Conservation (phyloP, 2,888 invertebrate genomes). For the Heliconius ethilla region DNA sequence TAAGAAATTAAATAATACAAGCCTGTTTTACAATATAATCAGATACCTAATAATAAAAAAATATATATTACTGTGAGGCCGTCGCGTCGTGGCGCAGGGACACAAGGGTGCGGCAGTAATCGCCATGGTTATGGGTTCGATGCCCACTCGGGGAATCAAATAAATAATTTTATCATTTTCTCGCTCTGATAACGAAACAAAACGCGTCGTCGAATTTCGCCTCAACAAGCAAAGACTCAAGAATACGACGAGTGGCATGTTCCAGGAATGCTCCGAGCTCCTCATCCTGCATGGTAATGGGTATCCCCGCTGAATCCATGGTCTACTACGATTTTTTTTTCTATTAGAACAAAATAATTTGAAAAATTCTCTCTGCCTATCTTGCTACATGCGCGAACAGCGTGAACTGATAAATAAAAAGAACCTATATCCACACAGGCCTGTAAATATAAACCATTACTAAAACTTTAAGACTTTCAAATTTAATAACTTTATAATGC, state of each 20-base stretch:
- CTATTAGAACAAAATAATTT: too few relatives aligned
- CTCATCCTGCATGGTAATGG: neutral
- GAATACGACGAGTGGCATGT: too few relatives aligned
- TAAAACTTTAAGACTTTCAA: neutral
- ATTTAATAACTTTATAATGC: slow-evolving; percentile 48
- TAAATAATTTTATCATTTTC: neutral
- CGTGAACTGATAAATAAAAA: neutral
- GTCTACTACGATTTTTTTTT: neutral
- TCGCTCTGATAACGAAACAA: neutral
- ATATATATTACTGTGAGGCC: too few relatives aligned
- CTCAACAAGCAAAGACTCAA: neutral
- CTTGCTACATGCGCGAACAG: neutral
- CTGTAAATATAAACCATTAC: neutral
- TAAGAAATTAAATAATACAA: too few relatives aligned
- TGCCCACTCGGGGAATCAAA: neutral
- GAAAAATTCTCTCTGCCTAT: neutral
- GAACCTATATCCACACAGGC: neutral
- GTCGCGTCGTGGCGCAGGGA: too few relatives aligned
- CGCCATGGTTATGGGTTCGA: neutral
- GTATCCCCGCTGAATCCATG: neutral
- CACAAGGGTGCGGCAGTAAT: neutral
- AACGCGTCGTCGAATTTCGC: neutral
- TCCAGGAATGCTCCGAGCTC: neutral
- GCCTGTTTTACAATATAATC: too few relatives aligned
- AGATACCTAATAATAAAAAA: too few relatives aligned